Base-by-base conservation (phyloP, 2,888 invertebrate species). In the Melanophora roralis region DNA sequence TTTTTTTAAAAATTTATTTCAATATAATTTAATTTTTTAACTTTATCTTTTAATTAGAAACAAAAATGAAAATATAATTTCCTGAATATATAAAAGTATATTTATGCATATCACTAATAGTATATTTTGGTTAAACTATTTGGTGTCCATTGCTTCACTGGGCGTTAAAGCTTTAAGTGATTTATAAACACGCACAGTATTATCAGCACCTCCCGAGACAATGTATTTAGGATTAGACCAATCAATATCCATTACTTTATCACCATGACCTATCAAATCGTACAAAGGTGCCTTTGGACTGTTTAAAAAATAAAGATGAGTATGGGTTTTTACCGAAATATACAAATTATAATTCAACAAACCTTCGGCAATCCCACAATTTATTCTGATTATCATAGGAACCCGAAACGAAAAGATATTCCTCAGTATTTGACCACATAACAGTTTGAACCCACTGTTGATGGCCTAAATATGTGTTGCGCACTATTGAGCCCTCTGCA, bases 361-460 rank as follows among this genome's bases (percentile, higher is more conserved):
- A 95, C 95, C 95, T 97, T 88, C 98, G 92, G 4, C 94, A 94
- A 90, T 99, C 99, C 99, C 99, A 99, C 59, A 99, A 91, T 90
- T 99, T 99, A 77, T 98, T 94, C 79, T 94, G 91, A 82, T 94
- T 93, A 87, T 99, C 99, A 86, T 98, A 97, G 0, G 97, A 95
- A 1, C 97, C 98, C 0, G 98, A 98, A 21, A 98, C 92, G 89
- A 99, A 99, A 12, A 96, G 91, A 84, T 96, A 92, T 85, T 96
- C 95, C 79, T 95, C 92, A 0, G 93, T 93, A 21, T 92, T 93
- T 0, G 97, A 97, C 99, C 99, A 99, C 82, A 93, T 91, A 0
- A 98, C 96, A 0, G 94, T 92, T 83, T 96, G 95, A 14, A 99
- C 96, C 98, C 98, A 99, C 38, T 96, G 94, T 2, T 92, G 93